phyloP scores from a whole-genome alignment of 2,113 vertebrate species.

The Sapayoa aenigma region DNA sequence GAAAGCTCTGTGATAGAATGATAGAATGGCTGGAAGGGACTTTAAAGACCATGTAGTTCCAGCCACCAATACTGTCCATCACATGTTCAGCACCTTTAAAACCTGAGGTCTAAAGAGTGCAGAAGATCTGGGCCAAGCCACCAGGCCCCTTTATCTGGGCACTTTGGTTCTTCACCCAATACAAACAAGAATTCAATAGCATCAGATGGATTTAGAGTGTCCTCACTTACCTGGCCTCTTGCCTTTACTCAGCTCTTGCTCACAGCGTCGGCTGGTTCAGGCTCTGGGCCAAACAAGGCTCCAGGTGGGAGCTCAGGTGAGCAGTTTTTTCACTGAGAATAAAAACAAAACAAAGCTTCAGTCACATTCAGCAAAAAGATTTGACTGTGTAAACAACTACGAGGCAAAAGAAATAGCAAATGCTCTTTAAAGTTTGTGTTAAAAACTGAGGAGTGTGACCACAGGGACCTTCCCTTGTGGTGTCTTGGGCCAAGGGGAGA shows the following conservation, averaged over 20 bases:
- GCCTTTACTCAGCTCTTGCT: not conserved
- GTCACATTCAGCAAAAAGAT: not conserved
- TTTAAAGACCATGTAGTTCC: not conserved
- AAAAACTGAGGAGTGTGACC: fast-evolving
- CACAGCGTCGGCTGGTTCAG: fast-evolving
- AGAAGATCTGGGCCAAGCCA: not conserved
- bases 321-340: not conserved
- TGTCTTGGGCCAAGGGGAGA: not conserved
- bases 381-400: not conserved
- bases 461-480: fast-evolving
- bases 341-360: not conserved
- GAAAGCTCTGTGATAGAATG: not conserved
- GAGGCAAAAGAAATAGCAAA: fast-evolving
- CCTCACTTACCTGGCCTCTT: not conserved
- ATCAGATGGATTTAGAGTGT: not conserved
- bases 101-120: not conserved
- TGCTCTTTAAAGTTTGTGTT: fast-evolving
- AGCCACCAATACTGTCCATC: not conserved
- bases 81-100: not conserved
- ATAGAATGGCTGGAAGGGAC: not conserved
- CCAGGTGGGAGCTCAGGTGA: not conserved
- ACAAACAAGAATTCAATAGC: not conserved
- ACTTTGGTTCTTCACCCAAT: not conserved
- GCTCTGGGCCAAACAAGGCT: not conserved
- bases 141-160: not conserved